phyloP scores from a whole-genome alignment of 2,888 invertebrate species.

The Dicranocentrus wangi region DNA sequence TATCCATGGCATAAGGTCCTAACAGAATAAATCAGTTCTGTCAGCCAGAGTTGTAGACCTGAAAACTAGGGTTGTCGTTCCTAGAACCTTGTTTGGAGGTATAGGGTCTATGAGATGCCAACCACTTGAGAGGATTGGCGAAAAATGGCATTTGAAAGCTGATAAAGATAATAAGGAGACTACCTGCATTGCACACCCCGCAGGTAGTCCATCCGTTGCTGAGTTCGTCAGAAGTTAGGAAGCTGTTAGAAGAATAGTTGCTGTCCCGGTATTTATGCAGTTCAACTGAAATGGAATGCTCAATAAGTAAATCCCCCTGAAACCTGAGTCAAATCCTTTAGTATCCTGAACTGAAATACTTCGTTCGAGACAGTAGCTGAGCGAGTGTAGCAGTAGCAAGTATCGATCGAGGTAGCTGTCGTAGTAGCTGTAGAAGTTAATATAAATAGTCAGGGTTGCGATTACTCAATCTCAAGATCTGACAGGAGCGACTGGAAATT shows the following conservation, averaged over 20 bases:
- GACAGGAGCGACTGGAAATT: neutral
- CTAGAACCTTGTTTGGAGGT: conserved; percentile 44
- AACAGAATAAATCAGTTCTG: neutral
- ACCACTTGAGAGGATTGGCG: neutral
- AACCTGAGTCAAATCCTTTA: neutral
- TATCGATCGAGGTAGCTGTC: conserved; percentile 12
- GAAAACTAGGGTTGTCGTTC: conserved; percentile 56
- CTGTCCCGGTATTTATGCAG: neutral
- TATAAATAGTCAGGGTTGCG: conserved; percentile 9
- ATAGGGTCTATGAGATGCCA: conserved; percentile 19
- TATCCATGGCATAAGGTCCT: conserved; percentile 41
- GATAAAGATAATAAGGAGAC: conserved; percentile 5
- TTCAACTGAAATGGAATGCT: neutral
- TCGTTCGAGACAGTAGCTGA: conserved; percentile 11
- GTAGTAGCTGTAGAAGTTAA: conserved; percentile 10
- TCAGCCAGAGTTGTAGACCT: conserved; percentile 16
- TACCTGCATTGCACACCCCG: conserved; percentile 55
- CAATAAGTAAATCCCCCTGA: neutral
- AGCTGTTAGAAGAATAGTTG: conserved; percentile 7
- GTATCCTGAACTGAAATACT: neutral
- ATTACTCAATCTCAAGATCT: neutral
- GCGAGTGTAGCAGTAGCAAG: conserved; percentile 25
- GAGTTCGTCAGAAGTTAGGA: conserved; percentile 31
- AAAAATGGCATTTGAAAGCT: conserved; percentile 25
- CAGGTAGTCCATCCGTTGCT: conserved; percentile 16